phyloP scores from a whole-genome alignment of 2,113 vertebrate species.

The Eira barbara region DNA sequence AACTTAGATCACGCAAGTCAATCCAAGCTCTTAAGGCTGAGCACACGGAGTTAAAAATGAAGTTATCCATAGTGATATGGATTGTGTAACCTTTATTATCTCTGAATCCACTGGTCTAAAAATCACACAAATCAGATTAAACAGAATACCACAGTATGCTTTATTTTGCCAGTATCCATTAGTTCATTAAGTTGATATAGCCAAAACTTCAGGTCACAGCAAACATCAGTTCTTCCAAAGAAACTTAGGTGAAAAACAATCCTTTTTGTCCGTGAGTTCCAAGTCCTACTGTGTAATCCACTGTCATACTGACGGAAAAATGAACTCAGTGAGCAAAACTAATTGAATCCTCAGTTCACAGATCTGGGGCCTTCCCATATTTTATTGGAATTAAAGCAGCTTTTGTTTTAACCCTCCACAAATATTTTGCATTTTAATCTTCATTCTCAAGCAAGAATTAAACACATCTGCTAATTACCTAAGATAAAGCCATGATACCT shows the following conservation, averaged over 20 bases:
- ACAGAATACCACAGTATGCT: conserved; percentile 47
- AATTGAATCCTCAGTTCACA: conserved; percentile 18
- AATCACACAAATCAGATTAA: conserved; percentile 57
- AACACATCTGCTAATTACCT: conserved; percentile 46
- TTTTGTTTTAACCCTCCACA: conserved; percentile 20
- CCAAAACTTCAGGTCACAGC: conserved; percentile 53
- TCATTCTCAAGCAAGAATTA: conserved; percentile 58
- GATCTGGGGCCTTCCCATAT: background rate
- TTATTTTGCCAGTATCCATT: conserved; percentile 62
- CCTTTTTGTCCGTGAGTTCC: conserved; percentile 17
- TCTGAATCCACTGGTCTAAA: conserved; percentile 52
- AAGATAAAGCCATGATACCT: conserved; percentile 38
- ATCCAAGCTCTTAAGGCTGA: conserved; percentile 21
- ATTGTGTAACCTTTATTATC: conserved; percentile 62
- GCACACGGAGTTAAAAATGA: conserved; percentile 41
- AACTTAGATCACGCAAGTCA: conserved; percentile 29
- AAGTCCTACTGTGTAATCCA: conserved; percentile 18
- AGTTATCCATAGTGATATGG: conserved; percentile 39
- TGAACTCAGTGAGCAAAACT: conserved; percentile 39
- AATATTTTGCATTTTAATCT: conserved; percentile 54
- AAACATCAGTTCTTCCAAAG: conserved; percentile 49
- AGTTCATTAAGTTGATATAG: conserved; percentile 24
- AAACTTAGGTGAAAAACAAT: conserved; percentile 36
- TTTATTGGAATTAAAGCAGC: conserved; percentile 26
- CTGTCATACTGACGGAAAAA: conserved; percentile 37